Percentiles rank a stretch among this genome's conserved stretches.
phyloP scores from a whole-genome alignment of 35 echinoderm and acorn worm species.

The Lytechinus pictus region DNA sequence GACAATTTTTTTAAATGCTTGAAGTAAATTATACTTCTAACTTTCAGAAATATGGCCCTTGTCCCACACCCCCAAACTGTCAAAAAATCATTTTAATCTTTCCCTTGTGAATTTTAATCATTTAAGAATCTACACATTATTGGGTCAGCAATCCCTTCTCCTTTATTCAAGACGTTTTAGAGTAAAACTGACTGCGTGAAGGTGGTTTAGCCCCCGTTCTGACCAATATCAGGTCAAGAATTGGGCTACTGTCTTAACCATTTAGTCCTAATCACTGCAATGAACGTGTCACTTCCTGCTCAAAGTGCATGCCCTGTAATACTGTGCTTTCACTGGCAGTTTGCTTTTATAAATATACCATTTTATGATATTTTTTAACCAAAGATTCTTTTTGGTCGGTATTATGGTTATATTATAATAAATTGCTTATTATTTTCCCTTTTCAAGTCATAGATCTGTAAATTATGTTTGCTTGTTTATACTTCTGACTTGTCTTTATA shows the following conservation, averaged over 20 bases:
- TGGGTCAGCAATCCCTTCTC: neutral
- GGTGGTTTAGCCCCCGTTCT: neutral
- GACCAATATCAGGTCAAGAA: slow-evolving; percentile 3
- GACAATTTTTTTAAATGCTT: no score
- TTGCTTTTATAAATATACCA: no score
- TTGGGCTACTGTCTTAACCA: neutral
- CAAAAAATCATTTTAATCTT: neutral
- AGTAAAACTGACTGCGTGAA: neutral
- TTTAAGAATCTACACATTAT: neutral
- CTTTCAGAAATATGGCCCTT: no score
- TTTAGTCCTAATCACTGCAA: neutral
- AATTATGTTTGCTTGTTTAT: no score
- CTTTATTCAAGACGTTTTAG: neutral
- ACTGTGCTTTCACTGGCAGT: no score
- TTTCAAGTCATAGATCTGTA: no score
- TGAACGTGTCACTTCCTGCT: neutral
- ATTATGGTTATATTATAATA: no score
- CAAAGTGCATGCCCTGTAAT: neutral
- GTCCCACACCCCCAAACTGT: neutral
- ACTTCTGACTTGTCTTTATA: no score
- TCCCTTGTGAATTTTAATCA: neutral
- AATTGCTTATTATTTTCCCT: no score
- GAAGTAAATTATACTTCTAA: no score
- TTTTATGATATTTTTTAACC: no score
- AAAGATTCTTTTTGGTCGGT: no score